A percentile compares a stretch with the other conserved stretches of the same genome.
These are phyloP conservation scores for Athripsodes cinereus DNA, from an alignment of 2,888 invertebrate genomes.

Conservation along the genomic window DNA sequence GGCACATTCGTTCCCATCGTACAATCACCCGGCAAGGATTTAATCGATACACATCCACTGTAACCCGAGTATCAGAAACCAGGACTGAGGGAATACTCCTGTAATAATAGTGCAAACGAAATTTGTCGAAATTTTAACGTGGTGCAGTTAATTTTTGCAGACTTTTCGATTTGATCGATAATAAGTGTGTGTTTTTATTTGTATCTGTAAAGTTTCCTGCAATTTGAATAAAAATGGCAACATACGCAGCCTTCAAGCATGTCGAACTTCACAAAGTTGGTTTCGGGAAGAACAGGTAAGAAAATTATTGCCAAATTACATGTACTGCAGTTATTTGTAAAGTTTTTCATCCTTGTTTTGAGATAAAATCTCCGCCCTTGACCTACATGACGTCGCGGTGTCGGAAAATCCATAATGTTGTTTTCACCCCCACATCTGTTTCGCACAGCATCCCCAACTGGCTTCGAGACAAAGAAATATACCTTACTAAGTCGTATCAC, in stretches of 20 bases:
- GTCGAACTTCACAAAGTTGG: slow-evolving; percentile 92
- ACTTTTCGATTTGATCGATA: background rate
- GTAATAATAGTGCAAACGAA: background rate
- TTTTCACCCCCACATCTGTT: slow-evolving; percentile 1
- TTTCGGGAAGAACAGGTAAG: slow-evolving; percentile 87
- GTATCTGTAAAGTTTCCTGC: background rate
- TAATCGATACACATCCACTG: no score
- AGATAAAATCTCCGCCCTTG: slow-evolving; percentile 4
- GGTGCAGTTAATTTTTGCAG: background rate
- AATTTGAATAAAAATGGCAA: slow-evolving; percentile 62
- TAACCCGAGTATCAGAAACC: no score
- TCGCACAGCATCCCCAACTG: slow-evolving; percentile 1
- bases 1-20: no score
- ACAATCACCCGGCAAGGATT: no score
- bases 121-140: background rate
- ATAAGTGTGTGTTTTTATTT: background rate
- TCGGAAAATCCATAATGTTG: background rate
- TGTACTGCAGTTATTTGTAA: background rate
- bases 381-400: slow-evolving; percentile 3
- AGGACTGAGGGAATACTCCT: background rate
- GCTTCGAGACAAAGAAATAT: background rate
- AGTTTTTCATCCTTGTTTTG: background rate
- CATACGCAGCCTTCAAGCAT: slow-evolving; percentile 89
- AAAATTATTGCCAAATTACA: background rate
- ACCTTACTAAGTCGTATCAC: no score